These are phyloP conservation scores for Proctacanthus coquilletti DNA, from an alignment of 1,140 invertebrate genomes.

Conservation along the genomic window DNA sequence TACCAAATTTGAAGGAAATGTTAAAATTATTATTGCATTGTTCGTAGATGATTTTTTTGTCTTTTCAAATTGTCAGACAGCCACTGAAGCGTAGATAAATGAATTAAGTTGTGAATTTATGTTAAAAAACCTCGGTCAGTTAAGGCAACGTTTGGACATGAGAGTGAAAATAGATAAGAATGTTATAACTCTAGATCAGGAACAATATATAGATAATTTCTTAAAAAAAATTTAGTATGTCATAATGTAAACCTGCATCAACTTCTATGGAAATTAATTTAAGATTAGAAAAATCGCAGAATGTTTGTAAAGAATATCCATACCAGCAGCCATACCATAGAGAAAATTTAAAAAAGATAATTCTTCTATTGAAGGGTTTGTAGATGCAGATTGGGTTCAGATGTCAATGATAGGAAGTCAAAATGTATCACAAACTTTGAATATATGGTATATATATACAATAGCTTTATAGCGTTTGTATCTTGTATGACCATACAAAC, in stretches of 20 bases:
- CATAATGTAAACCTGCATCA: constrained; percentile 5
- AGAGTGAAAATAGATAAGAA: too few relatives aligned
- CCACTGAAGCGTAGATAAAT: constrained; percentile 6
- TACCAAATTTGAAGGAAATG: constrained; percentile 3
- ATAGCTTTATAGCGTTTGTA: too few relatives aligned
- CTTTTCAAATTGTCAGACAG: constrained; percentile 7
- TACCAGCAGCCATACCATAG: too few relatives aligned
- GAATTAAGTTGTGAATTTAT: constrained; percentile 1
- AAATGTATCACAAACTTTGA: too few relatives aligned
- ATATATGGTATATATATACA: too few relatives aligned
- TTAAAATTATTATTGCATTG: constrained; percentile 8
- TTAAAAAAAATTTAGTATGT: constrained; percentile 8
- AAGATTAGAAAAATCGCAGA: constrained; percentile 1
- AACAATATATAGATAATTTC: constrained; percentile 3
- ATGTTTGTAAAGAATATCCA: too few relatives aligned
- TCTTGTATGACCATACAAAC: too few relatives aligned
- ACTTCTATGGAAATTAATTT: constrained; percentile 2
- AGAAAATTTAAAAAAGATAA: too few relatives aligned
- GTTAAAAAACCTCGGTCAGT: too few relatives aligned
- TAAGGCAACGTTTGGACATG: constrained; percentile 4
- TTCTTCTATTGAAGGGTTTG: too few relatives aligned
- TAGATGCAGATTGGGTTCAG: too few relatives aligned
- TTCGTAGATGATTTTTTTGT: constrained; percentile 16
- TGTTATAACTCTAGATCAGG: constrained; percentile 3
- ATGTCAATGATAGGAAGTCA: too few relatives aligned